These are phyloP conservation scores for Pocillopora damicornis DNA, from an alignment of 64 coral and sea anemone genomes.

Conservation along the genomic window DNA sequence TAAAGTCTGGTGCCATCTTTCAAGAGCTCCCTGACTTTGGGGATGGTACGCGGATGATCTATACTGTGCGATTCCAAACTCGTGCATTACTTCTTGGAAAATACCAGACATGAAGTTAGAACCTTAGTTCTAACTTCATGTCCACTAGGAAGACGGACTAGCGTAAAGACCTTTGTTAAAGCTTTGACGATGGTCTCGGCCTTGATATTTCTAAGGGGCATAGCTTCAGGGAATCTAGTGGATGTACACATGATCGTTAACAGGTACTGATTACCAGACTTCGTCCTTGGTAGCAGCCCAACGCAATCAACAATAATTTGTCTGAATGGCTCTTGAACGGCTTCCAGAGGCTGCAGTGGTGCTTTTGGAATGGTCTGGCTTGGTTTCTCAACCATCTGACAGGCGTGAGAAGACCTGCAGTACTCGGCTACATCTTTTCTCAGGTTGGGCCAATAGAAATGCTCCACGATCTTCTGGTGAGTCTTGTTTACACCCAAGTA, in stretches of 20 bases:
- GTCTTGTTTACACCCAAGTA: slow-evolving; percentile 55
- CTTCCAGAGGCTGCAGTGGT: slow-evolving; percentile 42
- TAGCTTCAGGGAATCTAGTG: slow-evolving; percentile 73
- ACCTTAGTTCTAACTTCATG: slow-evolving; percentile 56
- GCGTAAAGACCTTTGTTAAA: slow-evolving; percentile 53
- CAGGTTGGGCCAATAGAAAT: slow-evolving; percentile 44
- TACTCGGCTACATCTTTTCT: slow-evolving; percentile 20
- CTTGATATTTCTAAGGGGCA: slow-evolving; percentile 66
- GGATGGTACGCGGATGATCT: slow-evolving; percentile 37
- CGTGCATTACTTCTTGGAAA: slow-evolving; percentile 69
- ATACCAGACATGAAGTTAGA: slow-evolving; percentile 40
- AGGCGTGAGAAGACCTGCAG: slow-evolving; percentile 26
- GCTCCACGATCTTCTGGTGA: slow-evolving; percentile 27
- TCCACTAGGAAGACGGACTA: slow-evolving; percentile 39
- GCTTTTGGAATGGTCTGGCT: slow-evolving; percentile 29
- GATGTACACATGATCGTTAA: slow-evolving; percentile 60
- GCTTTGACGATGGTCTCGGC: slow-evolving; percentile 41
- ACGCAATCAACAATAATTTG: slow-evolving; percentile 42
- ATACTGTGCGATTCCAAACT: slow-evolving; percentile 36
- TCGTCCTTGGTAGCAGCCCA: slow-evolving; percentile 48
- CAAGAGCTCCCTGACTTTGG: slow-evolving; percentile 36
- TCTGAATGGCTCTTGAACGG: slow-evolving; percentile 43
- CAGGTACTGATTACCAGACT: slow-evolving; percentile 21
- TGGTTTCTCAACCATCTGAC: slow-evolving; percentile 49
- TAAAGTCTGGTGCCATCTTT: slow-evolving; percentile 44